Conservation (phyloP, 2,888 invertebrate species). For the Charanyca ferruginea region DNA sequence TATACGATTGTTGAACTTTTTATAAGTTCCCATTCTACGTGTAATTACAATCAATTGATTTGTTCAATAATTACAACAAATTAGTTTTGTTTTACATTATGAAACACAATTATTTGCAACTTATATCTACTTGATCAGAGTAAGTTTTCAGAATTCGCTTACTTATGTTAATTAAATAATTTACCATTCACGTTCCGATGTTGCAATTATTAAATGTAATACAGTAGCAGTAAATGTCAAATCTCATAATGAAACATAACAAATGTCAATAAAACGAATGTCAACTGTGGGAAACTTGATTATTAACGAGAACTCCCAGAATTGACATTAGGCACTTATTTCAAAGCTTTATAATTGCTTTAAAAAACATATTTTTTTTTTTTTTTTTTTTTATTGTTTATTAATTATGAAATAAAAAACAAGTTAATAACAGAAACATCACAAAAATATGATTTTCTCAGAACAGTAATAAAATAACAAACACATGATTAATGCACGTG, state of each 20-base stretch:
- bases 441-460: conserved; percentile 35
- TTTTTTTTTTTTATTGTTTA: no score
- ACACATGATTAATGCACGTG: not conserved
- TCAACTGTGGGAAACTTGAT: conserved; percentile 22
- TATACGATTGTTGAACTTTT: conserved; percentile 24
- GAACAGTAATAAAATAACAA: not conserved
- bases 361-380: no score
- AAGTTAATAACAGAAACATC: no score
- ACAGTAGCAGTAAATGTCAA: not conserved
- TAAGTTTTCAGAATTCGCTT: not conserved
- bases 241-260: conserved; percentile 10
- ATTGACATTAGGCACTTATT: conserved; percentile 1
- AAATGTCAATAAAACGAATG: conserved; percentile 39
- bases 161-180: not conserved
- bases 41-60: conserved; percentile 19
- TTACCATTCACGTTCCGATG: not conserved
- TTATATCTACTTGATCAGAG: not conserved
- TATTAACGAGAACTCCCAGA: conserved; percentile 11
- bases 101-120: conserved; percentile 4
- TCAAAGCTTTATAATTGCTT: conserved; percentile 8
- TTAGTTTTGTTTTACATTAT: conserved; percentile 11
- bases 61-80: conserved; percentile 19
- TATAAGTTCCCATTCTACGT: conserved; percentile 20
- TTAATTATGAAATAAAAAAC: no score
- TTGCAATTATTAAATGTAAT: not conserved